Conservation (phyloP, 2,113 vertebrate genomes). For the Microcebus murinus region DNA sequence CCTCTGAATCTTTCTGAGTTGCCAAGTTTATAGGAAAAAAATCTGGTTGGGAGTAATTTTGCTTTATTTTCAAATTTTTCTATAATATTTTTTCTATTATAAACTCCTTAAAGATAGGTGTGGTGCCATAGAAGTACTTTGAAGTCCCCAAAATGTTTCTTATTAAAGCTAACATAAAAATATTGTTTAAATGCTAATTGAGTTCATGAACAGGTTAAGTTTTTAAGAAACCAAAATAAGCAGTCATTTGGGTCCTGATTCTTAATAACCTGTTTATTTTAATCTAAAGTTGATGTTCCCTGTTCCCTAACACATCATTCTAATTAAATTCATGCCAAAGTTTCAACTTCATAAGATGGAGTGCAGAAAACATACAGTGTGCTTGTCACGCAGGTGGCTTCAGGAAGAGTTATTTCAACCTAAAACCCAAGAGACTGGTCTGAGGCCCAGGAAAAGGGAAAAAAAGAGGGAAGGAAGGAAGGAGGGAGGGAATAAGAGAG, state of each 20-base stretch:
- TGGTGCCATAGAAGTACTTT: background rate
- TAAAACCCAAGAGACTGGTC: background rate
- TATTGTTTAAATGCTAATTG: background rate
- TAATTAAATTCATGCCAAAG: conserved; percentile 41
- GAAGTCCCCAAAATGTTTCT: background rate
- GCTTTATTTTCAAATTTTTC: background rate
- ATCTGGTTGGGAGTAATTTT: background rate
- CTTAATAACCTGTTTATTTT: conserved; percentile 25
- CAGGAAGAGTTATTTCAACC: background rate
- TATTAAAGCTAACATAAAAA: background rate
- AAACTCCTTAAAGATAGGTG: background rate
- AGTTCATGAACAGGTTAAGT: background rate
- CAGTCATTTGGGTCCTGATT: background rate
- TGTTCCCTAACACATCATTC: conserved; percentile 12
- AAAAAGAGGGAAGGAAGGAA: background rate
- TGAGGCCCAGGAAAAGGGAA: background rate
- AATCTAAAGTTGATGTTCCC: background rate
- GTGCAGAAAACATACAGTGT: background rate
- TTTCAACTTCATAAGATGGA: conserved; percentile 30
- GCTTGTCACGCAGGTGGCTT: background rate
- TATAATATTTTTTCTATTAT: background rate
- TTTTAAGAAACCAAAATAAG: conserved; percentile 41
- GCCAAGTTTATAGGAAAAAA: background rate
- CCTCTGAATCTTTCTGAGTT: background rate
- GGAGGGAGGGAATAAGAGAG: background rate